These are phyloP conservation scores for Aythya fuligula DNA, from an alignment of 2,797 vertebrate species.

Conservation along the genomic window DNA sequence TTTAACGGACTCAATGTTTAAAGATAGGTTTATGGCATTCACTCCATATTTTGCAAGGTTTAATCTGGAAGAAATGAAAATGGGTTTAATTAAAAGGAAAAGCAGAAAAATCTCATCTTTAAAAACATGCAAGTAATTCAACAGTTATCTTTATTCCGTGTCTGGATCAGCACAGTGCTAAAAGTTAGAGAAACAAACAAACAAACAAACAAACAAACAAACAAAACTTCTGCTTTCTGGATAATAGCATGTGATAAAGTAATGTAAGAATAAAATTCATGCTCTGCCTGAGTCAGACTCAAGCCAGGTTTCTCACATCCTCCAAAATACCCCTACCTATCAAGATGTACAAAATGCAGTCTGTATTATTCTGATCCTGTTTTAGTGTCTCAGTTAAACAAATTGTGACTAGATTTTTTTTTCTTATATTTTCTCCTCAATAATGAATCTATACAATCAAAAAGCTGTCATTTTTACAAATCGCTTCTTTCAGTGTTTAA, in stretches of 20 bases:
- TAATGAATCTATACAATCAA: not conserved
- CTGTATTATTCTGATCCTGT: not conserved
- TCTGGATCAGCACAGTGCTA: not conserved
- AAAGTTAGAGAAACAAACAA: not conserved
- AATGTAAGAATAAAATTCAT: not conserved
- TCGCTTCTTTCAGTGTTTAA: not conserved
- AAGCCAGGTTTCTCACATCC: not conserved
- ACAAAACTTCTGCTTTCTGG: not conserved
- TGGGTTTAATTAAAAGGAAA: not conserved
- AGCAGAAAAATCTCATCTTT: not conserved
- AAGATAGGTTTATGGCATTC: not conserved
- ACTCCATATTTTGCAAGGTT: not conserved
- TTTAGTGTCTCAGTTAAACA: not conserved
- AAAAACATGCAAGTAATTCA: not conserved
- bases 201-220: not conserved
- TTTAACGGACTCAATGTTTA: not conserved
- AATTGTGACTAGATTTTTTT: not conserved
- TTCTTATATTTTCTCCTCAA: not conserved
- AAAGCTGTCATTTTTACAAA: not conserved
- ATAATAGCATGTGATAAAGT: not conserved
- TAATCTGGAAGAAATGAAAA: not conserved
- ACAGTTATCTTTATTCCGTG: not conserved
- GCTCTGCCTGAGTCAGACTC: not conserved
- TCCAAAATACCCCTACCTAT: not conserved
- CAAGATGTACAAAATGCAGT: not conserved